Evolutionary conservation across 2,888 invertebrate species (phyloP).

Genomic region (Protonemura montana): DNA sequence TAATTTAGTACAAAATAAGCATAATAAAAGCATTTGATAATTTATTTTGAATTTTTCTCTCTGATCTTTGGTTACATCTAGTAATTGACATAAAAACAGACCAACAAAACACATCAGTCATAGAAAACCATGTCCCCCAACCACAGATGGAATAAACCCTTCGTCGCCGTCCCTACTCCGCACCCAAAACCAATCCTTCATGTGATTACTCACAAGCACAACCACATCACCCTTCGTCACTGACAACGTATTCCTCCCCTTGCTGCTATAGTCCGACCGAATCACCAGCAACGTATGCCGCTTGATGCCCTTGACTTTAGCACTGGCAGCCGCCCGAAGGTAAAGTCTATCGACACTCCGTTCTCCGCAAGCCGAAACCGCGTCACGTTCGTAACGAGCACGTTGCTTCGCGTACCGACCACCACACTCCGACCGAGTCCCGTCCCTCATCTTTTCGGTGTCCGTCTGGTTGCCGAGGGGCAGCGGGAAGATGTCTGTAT

Average conservation of each 20-base stretch:
- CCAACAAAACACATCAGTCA: constrained; percentile 53
- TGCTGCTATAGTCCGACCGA: constrained; percentile 70
- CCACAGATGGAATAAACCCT: constrained; percentile 79
- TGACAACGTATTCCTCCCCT: constrained; percentile 66
- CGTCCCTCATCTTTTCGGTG: constrained; percentile 71
- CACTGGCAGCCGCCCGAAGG: constrained; percentile 67
- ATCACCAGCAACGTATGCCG: constrained; percentile 77
- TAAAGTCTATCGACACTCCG: constrained; percentile 77
- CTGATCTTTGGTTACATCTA: constrained; percentile 36
- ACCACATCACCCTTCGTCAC: constrained; percentile 80
- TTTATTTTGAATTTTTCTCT: not conserved
- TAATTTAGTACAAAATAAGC: too few relatives aligned
- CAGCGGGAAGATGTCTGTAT: constrained; percentile 80
- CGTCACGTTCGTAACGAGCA: constrained; percentile 46
- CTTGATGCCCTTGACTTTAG: constrained; percentile 55
- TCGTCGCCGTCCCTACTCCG: constrained; percentile 73
- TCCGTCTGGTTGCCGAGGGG: constrained; percentile 79
- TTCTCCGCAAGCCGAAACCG: constrained; percentile 66
- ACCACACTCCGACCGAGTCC: constrained; percentile 71
- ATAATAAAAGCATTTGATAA: not conserved
- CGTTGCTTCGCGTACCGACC: constrained; percentile 42
- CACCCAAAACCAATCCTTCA: constrained; percentile 80
- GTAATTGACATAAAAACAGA: not conserved
- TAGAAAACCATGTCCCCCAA: constrained; percentile 81
- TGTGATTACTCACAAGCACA: constrained; percentile 67